A percentile compares a stretch with the other conserved stretches of the same genome.
These are phyloP conservation scores for Oryzaephilus surinamensis DNA, from an alignment of 1,140 invertebrate genomes.

Conservation along the genomic window DNA sequence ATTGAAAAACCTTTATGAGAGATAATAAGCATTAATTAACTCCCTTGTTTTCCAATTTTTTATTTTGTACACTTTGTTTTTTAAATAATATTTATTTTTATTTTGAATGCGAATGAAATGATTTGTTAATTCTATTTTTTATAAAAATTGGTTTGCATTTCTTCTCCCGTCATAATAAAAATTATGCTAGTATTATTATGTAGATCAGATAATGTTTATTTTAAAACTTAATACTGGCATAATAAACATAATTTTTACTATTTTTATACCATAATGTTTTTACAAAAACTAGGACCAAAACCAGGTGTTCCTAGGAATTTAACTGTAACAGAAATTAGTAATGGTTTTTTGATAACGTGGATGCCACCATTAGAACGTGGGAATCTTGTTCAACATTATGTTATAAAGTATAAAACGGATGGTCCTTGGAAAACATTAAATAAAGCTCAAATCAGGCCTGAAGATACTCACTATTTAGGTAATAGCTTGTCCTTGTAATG, in stretches of 20 bases:
- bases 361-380: constrained; percentile 66
- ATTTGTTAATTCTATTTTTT: not conserved
- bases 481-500: constrained; percentile 20
- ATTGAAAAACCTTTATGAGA: no score
- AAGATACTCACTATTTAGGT: constrained; percentile 80
- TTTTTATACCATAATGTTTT: no score
- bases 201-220: no score
- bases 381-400: constrained; percentile 78
- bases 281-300: constrained; percentile 82
- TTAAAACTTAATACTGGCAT: no score
- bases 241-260: no score
- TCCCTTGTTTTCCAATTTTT: no score
- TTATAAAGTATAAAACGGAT: constrained; percentile 82
- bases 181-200: no score
- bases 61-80: no score
- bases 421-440: constrained; percentile 78
- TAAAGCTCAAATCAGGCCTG: constrained; percentile 74
- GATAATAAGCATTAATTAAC: no score
- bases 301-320: constrained; percentile 79
- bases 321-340: constrained; percentile 72
- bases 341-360: constrained; percentile 84
- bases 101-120: no score
- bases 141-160: constrained; percentile 1
- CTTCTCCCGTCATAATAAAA: no score
- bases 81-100: no score